Percentiles rank a stretch among this genome's conserved stretches.
Conservation (phyloP, 2,113 vertebrate genomes). For the Ceratotherium simum region DNA sequence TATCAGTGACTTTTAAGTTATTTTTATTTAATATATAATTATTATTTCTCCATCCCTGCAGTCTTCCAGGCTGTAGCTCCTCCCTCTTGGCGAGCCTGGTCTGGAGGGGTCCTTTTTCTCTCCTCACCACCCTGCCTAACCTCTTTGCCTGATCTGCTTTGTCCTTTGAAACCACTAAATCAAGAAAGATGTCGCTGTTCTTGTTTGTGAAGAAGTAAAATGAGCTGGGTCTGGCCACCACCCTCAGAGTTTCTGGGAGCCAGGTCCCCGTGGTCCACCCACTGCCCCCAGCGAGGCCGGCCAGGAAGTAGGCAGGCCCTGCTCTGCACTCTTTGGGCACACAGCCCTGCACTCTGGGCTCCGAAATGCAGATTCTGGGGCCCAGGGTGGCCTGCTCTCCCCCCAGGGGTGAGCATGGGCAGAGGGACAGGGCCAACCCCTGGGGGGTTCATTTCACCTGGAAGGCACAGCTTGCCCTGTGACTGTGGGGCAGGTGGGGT, state of each 20-base stretch:
- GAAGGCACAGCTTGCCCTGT: neutral
- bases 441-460: neutral
- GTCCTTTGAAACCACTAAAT: constrained; percentile 87
- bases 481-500: neutral
- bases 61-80: neutral
- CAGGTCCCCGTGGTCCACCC: neutral
- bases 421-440: neutral
- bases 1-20: constrained; percentile 78
- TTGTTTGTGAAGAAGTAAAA: constrained; percentile 43
- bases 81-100: neutral
- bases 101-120: neutral
- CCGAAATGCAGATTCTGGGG: neutral
- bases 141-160: constrained; percentile 67
- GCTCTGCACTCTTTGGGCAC: neutral
- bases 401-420: neutral
- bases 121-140: neutral
- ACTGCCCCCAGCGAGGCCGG: neutral
- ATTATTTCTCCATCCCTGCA: constrained; percentile 43
- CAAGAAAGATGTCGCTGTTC: constrained; percentile 47
- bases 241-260: neutral
- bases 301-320: neutral
- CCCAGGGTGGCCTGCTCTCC: neutral
- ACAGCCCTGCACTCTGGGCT: neutral
- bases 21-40: constrained; percentile 81
- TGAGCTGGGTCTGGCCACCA: neutral